Percentiles rank a stretch among this genome's conserved stretches.
These are phyloP conservation scores for Cephalopholis sonnerati DNA, from an alignment of 2,113 vertebrate genomes.

Conservation along the genomic window DNA sequence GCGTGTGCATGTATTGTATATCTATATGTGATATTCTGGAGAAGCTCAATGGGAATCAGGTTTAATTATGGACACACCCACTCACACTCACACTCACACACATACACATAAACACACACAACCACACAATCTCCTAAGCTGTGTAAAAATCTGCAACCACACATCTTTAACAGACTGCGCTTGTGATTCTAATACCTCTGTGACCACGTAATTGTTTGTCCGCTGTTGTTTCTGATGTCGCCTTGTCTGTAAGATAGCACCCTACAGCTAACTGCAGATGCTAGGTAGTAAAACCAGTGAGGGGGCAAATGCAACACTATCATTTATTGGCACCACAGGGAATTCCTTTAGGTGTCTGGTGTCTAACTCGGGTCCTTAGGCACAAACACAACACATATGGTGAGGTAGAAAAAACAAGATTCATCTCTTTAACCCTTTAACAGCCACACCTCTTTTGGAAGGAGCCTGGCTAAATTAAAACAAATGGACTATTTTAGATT, in stretches of 20 bases:
- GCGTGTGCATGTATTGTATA: conserved; percentile 1
- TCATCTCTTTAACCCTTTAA: neutral
- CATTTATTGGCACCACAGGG: conserved; percentile 59
- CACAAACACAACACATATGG: conserved; percentile 48
- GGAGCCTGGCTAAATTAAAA: neutral
- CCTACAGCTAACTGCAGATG: conserved; percentile 68
- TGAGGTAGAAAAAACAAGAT: neutral
- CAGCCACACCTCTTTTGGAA: neutral
- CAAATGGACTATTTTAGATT: neutral
- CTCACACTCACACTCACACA: neutral
- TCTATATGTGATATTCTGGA: conserved; percentile 32
- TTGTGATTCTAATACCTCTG: conserved; percentile 39
- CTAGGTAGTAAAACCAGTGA: conserved; percentile 64
- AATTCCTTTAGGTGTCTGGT: conserved; percentile 46
- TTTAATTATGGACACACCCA: conserved; percentile 39
- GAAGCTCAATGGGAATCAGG: conserved; percentile 51
- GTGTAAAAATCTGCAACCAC: conserved; percentile 5
- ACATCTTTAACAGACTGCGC: conserved; percentile 25
- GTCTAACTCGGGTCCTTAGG: conserved; percentile 27
- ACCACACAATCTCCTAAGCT: neutral
- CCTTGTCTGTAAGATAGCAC: conserved; percentile 41
- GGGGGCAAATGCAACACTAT: conserved; percentile 56
- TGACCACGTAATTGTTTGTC: conserved; percentile 64
- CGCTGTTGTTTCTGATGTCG: conserved; percentile 46
- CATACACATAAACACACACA: neutral